Evolutionary conservation across 2,888 invertebrate genomes (phyloP).

Genomic region (Chirona hameri): DNA sequence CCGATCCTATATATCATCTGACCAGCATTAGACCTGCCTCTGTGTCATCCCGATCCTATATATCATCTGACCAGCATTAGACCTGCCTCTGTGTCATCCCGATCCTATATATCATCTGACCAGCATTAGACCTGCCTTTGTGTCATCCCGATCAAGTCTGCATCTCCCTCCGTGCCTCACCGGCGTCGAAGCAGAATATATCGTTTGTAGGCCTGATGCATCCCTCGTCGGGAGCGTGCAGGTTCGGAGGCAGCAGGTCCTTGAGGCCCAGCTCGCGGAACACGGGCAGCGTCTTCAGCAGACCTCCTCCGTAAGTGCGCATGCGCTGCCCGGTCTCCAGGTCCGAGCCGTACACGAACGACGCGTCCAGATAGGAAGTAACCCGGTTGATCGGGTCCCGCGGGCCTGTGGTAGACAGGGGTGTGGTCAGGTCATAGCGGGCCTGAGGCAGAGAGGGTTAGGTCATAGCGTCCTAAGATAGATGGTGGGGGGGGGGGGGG

Average conservation of each 20-base stretch:
- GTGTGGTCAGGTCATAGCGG: too few species aligned
- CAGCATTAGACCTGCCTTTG: too few species aligned
- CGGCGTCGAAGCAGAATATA: constrained; percentile 45
- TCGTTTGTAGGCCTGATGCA: constrained; percentile 46
- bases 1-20: too few species aligned
- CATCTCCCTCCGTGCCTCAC: constrained; percentile 42
- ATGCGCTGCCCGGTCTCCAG: constrained; percentile 35
- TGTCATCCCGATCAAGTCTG: too few species aligned
- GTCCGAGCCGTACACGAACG: constrained; percentile 44
- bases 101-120: too few species aligned
- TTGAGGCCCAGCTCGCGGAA: constrained; percentile 48
- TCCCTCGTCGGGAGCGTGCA: constrained; percentile 50
- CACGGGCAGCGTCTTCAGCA: constrained; percentile 49
- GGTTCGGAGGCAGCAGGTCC: constrained; percentile 49
- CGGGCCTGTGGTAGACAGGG: constrained; percentile 43
- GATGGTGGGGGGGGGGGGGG: background rate
- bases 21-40: too few species aligned
- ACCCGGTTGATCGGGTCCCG: constrained; percentile 44
- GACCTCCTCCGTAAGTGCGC: constrained; percentile 42
- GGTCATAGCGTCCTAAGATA: too few species aligned
- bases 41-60: too few species aligned
- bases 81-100: too few species aligned
- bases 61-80: too few species aligned
- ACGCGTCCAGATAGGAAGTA: constrained; percentile 44
- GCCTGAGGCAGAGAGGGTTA: too few species aligned